These are phyloP conservation scores for Cyphomyrmex costatus DNA, from an alignment of 1,140 invertebrate genomes.

Conservation along the genomic window DNA sequence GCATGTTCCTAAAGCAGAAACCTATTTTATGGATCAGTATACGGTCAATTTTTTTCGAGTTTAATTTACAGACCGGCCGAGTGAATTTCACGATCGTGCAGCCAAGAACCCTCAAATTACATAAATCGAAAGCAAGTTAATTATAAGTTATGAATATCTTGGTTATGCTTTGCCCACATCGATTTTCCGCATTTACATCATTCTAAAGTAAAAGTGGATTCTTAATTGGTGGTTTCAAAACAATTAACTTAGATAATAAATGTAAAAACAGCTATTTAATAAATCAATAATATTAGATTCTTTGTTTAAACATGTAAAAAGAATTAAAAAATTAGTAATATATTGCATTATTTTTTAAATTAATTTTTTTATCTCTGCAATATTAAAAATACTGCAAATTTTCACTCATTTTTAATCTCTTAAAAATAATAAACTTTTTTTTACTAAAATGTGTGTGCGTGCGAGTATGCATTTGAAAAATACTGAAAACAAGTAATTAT, in stretches of 20 bases:
- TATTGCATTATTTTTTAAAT: not conserved
- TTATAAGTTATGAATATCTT: not conserved
- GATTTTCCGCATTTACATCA: not conserved
- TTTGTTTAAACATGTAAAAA: not conserved
- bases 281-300: not conserved
- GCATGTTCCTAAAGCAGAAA: not conserved
- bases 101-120: slow-evolving; percentile 20
- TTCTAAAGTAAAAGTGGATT: not conserved
- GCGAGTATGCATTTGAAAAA: not conserved
- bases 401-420: not conserved
- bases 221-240: not conserved
- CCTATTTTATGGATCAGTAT: not conserved
- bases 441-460: not conserved
- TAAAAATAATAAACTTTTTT: not conserved
- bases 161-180: not conserved
- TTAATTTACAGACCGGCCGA: not conserved
- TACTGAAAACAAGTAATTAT: no score
- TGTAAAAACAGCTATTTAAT: not conserved
- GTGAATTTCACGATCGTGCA: slow-evolving; percentile 20
- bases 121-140: slow-evolving; percentile 15
- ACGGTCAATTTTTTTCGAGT: not conserved
- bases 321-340: not conserved
- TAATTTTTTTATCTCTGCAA: not conserved
- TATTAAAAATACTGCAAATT: not conserved
- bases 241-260: not conserved